Percentiles rank a stretch among this genome's conserved stretches.
These are phyloP conservation scores for Tonatia bakeri DNA, from an alignment of 2,113 vertebrate species.

Conservation along the genomic window DNA sequence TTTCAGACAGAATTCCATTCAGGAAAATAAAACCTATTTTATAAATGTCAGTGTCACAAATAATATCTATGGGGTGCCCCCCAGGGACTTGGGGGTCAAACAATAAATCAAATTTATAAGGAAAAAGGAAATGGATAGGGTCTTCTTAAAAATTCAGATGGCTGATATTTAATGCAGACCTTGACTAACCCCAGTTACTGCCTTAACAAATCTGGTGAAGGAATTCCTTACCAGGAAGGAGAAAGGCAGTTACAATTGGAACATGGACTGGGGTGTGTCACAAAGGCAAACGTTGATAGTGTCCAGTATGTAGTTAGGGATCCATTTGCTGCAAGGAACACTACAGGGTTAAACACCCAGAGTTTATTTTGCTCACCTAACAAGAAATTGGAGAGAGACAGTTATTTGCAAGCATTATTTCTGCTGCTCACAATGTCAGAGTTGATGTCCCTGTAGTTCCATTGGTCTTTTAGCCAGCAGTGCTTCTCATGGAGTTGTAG, in stretches of 20 bases:
- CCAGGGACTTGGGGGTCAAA: background rate
- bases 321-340: background rate
- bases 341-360: background rate
- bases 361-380: constrained; percentile 17
- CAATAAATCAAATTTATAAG: background rate
- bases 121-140: background rate
- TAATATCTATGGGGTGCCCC: background rate
- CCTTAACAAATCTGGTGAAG: constrained; percentile 5
- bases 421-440: background rate
- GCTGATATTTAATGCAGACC: background rate
- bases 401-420: background rate
- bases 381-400: background rate
- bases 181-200: background rate
- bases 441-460: background rate
- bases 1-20: background rate
- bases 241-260: background rate
- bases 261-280: background rate
- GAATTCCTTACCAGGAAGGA: background rate
- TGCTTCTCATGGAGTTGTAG: background rate
- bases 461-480: background rate
- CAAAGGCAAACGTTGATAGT: background rate
- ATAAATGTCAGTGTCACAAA: background rate
- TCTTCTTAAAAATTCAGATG: constrained; percentile 4
- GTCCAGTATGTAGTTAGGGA: background rate
- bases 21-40: constrained; percentile 16